Base-by-base conservation (phyloP, 2,797 vertebrate genomes). In the Enteromius afrohamiltoni region DNA sequence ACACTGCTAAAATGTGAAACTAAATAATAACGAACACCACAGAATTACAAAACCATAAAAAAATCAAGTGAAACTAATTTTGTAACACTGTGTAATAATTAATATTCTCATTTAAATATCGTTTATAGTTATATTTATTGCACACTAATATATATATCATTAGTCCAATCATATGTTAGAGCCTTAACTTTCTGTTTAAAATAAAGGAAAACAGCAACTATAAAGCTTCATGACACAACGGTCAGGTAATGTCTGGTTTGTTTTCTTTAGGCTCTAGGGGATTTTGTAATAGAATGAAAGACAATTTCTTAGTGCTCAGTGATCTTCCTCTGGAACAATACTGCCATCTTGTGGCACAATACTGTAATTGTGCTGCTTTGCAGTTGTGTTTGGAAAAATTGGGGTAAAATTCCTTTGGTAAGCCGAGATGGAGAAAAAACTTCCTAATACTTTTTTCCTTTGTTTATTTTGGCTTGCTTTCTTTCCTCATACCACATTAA, bases 321-420 rank as follows among this genome's bases (percentile, higher is more conserved):
- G 40, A 37, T 74, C 19, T n/a, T 74, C 11, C 21, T 37, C 21
- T 80, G 17, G 62, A 42, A 31, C 5, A 62, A 67, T 77, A 84
- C 85, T 88, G 86, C 88, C 87, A 85, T 85, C 91, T 89, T 76
- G 85, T 91, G 91, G 73, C 62, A 21, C 6, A 42, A 73, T 14
- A 14, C 8, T 37, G 31, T 34, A 47, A 51, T 3, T 67, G 6
- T 58, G n/a, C 10, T 21, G 77, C 42, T 85, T 55, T 51, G 55
- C 1, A 26, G 0, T 34, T 13, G 0, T 83, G 53, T 87, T 80
- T 60, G 45, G 2, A 80, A 70, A 31, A 58, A 58, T 23, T 4
- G n/a, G 10, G 8, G 3, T 58, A n/a, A 51, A 5, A 21, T 21
- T 7, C 13, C 4, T 14, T 45, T 31, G 9, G 31, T 40, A n/a